Percentiles rank a stretch among this genome's conserved stretches.
These are phyloP conservation scores for Tenthredo notha DNA, from an alignment of 2,888 invertebrate species.

Conservation along the genomic window DNA sequence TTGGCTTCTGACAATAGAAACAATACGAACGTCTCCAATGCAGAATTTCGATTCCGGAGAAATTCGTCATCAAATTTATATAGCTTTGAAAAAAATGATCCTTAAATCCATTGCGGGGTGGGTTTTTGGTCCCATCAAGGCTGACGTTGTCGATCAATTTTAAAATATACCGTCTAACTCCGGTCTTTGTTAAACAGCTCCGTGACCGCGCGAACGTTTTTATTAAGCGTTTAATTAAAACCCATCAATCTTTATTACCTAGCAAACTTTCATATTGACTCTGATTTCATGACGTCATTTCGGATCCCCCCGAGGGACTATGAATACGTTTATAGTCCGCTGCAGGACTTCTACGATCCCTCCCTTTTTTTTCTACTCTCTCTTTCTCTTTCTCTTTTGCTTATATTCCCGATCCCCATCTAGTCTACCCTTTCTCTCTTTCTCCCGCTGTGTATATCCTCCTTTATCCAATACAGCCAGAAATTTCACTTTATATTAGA, in stretches of 20 bases:
- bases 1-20: neutral
- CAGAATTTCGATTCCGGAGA: neutral
- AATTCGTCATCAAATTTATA: neutral
- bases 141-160: constrained; percentile 40
- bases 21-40: neutral
- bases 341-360: constrained; percentile 43
- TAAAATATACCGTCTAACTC: constrained; percentile 15
- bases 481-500: constrained; percentile 43
- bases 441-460: neutral
- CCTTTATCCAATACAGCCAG: neutral
- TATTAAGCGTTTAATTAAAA: constrained; percentile 73
- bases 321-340: constrained; percentile 72
- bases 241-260: constrained; percentile 77
- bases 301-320: constrained; percentile 64
- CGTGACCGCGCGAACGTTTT: constrained; percentile 61
- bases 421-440: neutral
- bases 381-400: neutral
- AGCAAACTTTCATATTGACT: constrained; percentile 73
- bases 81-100: neutral
- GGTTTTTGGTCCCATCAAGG: neutral
- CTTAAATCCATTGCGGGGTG: neutral
- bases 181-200: neutral
- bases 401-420: neutral
- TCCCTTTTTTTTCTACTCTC: neutral
- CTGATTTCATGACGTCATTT: constrained; percentile 73